Evolutionary conservation across 1,140 invertebrate species (phyloP).

Genomic region (Papilio polyxenes): DNA sequence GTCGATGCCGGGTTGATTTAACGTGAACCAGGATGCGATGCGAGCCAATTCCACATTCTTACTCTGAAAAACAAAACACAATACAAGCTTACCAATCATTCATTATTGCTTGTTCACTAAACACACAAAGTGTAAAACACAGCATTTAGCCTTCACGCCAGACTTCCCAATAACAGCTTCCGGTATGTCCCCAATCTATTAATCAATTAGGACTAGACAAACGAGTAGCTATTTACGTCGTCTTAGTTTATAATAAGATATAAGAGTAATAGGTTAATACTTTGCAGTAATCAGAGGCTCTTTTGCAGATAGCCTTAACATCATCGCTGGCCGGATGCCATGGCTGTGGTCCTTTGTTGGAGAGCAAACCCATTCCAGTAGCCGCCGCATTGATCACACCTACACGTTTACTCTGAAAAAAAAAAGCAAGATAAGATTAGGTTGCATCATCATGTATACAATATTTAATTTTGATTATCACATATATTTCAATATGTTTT

Average conservation of each 20-base stretch:
- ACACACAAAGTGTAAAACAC: neutral
- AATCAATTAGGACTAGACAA: neutral
- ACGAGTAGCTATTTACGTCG: neutral
- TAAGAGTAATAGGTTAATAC: constrained; percentile 61
- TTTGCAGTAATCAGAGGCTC: constrained; percentile 84
- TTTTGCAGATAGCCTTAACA: constrained; percentile 84
- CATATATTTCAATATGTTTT: no score
- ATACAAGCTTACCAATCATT: neutral
- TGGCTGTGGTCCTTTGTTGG: constrained; percentile 85
- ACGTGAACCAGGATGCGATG: constrained; percentile 85
- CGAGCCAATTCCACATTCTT: constrained; percentile 85
- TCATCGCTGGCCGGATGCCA: constrained; percentile 92
- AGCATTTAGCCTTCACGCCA: neutral
- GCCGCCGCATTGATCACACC: constrained; percentile 92
- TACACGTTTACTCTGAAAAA: constrained; percentile 83
- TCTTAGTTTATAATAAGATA: neutral
- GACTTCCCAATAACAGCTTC: neutral
- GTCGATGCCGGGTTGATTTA: constrained; percentile 81
- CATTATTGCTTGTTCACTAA: neutral
- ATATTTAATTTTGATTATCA: neutral
- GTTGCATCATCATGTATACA: neutral
- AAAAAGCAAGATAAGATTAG: constrained; percentile 28
- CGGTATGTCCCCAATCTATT: neutral
- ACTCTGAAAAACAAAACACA: constrained; percentile 68
- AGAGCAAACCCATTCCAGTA: constrained; percentile 90